Base-by-base conservation (phyloP, 2,888 invertebrate species). In the Molorchus minor region DNA sequence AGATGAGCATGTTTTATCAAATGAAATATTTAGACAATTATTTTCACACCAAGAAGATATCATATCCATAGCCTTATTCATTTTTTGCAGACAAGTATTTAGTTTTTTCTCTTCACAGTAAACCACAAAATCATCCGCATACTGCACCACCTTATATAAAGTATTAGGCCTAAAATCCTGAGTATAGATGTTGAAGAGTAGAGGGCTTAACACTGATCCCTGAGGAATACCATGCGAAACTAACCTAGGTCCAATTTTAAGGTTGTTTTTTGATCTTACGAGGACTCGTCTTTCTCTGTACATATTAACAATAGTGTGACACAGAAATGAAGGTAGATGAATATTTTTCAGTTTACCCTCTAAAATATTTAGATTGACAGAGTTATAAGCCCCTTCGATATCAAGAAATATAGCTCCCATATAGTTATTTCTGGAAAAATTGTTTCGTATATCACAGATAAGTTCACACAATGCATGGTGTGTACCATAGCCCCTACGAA, bases 11-110 rank as follows among this genome's bases (percentile, higher is more conserved):
- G 15, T 36, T 36, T 36, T 36, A 7, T 36, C 36, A 36, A 36
- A 36, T 7, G 36, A 12, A 2, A 36, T 36, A 36, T 36, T 36
- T 13, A 36, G 15, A 12, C 12, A 36, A 12, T 13, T n/a, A n/a
- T 36, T 36, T 15, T 36, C 36, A 36, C 36, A 36, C 36, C 2
- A 36, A n/a, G 36, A 8, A 13, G 36, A 36, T 36, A n/a, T n/a
- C n/a, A n/a, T n/a, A n/a, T 5, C 8, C 30, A 30, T 30, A n/a
- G 30, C 30, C 2, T 5, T 7, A 30, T 30, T 7, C 8, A 30
- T 13, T 7, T 15, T 13, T 13, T 2, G n/a, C n/a, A n/a, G n/a
- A n/a, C n/a, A n/a, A n/a, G n/a, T n/a, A n/a, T n/a, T n/a, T n/a
- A n/a, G n/a, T 36, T 3, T 36, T 36, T 36, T 36, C 12, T 36